Base-by-base conservation (phyloP, 2,797 vertebrate species). In the Epinephelus coioides region DNA sequence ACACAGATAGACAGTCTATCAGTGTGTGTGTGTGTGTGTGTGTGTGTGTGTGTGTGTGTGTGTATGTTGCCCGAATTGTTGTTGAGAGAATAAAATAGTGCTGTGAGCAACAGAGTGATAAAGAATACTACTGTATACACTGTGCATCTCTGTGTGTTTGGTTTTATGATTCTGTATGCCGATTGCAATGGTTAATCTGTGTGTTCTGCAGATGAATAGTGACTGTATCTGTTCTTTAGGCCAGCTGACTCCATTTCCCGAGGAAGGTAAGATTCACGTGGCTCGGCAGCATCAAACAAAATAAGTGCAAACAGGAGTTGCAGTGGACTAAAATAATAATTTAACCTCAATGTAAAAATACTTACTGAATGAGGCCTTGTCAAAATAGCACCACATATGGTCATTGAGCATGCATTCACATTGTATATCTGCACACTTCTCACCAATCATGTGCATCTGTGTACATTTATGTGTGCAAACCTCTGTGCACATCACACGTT, bases 1-100 rank as follows among this genome's bases (percentile, higher is more conserved):
- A 49, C 83, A 84, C 81, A 85, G 81, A 91, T 76, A 90, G 89
- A 91, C 84, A 74, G 84, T 87, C 85, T 86, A 84, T 82, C 76
- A 44, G 60, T 56, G 76, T 81, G 71, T 76, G 44, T 67, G 56
- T 69, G 21, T 21, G 21, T 66, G 59, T 69, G 54, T 78, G 43
- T 47, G 66, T 44, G n/a, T 59, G 46, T 69, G 50, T 82, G 76
- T 50, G 64, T 65, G n/a, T 66, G 76, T 50, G 64, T 65, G n/a
- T 66, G 59, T 69, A 43, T 78, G 70, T 75, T 56, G 70, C 62
- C 60, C 38, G 74, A 79, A 84, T 73, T 86, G 83, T 82, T 81
- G 70, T 69, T 82, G 69, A 83, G 73, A 83, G 78, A 87, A 88
- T 79, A 66, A 68, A 90, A 83, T 43, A 73, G 23, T 27, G 76